Base-by-base conservation (phyloP, 2,113 vertebrate species). In the Coreoperca whiteheadi region DNA sequence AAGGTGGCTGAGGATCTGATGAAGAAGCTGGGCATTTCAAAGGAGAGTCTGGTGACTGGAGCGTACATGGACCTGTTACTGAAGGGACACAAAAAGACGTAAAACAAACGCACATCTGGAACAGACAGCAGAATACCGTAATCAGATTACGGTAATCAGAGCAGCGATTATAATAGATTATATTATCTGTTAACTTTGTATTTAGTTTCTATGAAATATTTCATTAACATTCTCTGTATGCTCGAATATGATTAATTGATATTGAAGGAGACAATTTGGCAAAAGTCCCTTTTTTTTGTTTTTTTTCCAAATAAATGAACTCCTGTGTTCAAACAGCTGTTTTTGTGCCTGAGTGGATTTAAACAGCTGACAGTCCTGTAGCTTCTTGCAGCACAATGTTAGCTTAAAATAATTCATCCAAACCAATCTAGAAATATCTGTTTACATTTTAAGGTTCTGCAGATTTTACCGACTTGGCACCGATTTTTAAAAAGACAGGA, bases 61-160 rank as follows among this genome's bases (percentile, higher is more conserved):
- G 96, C 97, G 3, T 97, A 97, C 85, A 83, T 97, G 90, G 97
- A 97, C 73, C 94, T 97, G 23, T 48, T 97, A 1, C 85, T 93
- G 78, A 73, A 91, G 60, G 91, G 16, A 87, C 81, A 5, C 2
- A 75, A 50, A 5, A 85, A 86, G 64, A 37, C 66, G 0, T 86
- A 50, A 82, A 86, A 46, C 81, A 82, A 78, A 71, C 78, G 6
- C 73, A 70, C 74, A 14, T 5, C 59, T 56, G 48, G 25, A 56
- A 9, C 34, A 20, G 54, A 56, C 23, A 72, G 14, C 37, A 21
- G 8, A 0, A 43, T 43, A 56, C 69, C 41, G 21, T 61, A 61
- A 77, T 63, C 56, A 64, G 70, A 75, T 4, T 71, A 65, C 66
- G 34, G 39, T 60, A 37, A 64, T 20, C 30, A 41, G 11, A 50